A percentile compares a stretch with the other conserved stretches of the same genome.
These are phyloP conservation scores for Puffinus mauretanicus DNA, from an alignment of 2,113 vertebrate species.

Conservation along the genomic window DNA sequence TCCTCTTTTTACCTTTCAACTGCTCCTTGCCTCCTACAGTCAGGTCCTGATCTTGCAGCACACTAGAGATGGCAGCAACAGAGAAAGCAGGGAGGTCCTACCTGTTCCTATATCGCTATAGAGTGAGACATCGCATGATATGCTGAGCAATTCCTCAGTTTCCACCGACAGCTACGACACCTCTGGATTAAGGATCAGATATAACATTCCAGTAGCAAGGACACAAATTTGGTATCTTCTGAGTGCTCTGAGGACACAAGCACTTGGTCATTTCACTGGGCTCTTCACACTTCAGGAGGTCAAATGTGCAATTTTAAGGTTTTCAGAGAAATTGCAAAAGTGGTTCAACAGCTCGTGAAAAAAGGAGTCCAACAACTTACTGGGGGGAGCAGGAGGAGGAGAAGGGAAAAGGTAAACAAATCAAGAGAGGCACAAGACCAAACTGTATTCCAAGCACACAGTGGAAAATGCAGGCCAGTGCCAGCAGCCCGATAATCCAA, in stretches of 20 bases:
- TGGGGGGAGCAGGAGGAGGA: background rate
- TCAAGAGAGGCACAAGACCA: background rate
- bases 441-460: background rate
- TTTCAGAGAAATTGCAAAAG: background rate
- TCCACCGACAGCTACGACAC: background rate
- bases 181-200: background rate
- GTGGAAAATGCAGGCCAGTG: slow-evolving; percentile 32
- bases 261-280: background rate
- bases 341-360: background rate
- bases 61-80: background rate
- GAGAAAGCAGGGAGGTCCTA: background rate
- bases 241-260: background rate
- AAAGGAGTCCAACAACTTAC: background rate
- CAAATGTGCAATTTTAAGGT: background rate
- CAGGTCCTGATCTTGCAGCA: background rate
- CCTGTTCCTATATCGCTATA: fast-evolving
- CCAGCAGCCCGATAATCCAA: slow-evolving; percentile 27
- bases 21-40: background rate
- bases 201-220: background rate
- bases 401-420: background rate
- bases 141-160: background rate
- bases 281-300: background rate
- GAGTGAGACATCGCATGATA: background rate
- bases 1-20: background rate
- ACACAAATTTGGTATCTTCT: background rate